These are phyloP conservation scores for Norana najaformis DNA, from an alignment of 2,888 invertebrate species.

Conservation along the genomic window DNA sequence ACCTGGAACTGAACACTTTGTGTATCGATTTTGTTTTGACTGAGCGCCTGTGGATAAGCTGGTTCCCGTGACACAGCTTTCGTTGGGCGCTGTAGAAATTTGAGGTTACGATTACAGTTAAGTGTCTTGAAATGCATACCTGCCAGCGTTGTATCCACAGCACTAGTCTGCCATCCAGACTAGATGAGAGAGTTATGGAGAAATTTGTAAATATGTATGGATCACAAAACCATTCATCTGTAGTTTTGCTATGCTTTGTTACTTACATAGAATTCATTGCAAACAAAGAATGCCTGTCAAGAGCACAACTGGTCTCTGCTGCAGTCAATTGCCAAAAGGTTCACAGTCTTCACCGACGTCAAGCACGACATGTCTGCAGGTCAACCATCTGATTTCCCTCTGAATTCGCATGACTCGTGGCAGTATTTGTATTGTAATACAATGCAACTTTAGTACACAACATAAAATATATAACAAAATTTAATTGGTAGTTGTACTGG, in stretches of 20 bases:
- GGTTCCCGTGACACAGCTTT: neutral
- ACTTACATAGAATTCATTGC: neutral
- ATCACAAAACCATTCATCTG: neutral
- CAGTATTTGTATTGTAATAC: neutral
- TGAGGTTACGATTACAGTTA: too few relatives aligned
- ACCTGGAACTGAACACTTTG: too few relatives aligned
- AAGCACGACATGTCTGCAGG: neutral
- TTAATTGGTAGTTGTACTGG: too few relatives aligned
- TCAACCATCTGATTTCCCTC: neutral
- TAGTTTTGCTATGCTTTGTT: neutral
- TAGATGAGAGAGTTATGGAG: neutral
- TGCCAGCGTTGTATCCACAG: too few relatives aligned
- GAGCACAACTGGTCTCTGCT: neutral
- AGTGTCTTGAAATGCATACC: too few relatives aligned
- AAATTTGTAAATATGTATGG: neutral
- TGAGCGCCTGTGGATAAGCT: neutral
- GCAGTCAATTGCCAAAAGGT: neutral
- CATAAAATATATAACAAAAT: neutral
- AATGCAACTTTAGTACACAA: neutral
- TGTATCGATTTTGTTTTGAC: too few relatives aligned
- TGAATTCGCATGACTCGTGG: neutral
- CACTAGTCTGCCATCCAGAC: too few relatives aligned
- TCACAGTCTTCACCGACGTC: neutral
- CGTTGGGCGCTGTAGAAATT: neutral
- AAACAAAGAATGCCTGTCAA: neutral